A percentile compares a stretch with the other conserved stretches of the same genome.
These are phyloP conservation scores for Pristiophorus japonicus DNA, from an alignment of 2,113 vertebrate species.

Conservation along the genomic window DNA sequence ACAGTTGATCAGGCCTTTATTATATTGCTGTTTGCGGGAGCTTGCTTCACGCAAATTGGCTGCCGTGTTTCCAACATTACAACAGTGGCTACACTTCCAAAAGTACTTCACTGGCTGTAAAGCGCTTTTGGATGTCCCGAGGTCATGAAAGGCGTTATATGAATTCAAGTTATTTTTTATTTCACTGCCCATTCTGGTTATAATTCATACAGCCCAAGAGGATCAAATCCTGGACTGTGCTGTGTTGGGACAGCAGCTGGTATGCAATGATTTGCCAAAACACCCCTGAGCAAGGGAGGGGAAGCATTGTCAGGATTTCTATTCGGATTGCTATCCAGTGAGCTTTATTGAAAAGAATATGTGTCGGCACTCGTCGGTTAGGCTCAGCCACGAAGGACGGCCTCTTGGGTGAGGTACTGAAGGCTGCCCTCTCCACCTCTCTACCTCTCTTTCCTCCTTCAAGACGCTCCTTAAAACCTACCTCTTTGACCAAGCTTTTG, in stretches of 20 bases:
- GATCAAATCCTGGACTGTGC: background rate
- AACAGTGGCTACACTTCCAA: background rate
- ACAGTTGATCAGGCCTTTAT: background rate
- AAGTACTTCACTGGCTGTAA: background rate
- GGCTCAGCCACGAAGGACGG: no score
- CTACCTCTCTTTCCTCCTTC: no score
- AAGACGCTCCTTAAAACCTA: no score
- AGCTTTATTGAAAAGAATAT: background rate
- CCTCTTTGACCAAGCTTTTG: no score
- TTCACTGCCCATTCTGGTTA: background rate
- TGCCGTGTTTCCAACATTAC: background rate
- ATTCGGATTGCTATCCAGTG: background rate
- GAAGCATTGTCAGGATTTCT: background rate
- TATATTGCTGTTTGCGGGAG: background rate
- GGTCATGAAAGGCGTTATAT: background rate
- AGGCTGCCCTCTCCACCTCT: no score
- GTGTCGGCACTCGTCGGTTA: background rate
- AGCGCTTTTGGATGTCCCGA: background rate
- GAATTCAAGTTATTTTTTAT: background rate
- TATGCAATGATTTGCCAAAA: background rate
- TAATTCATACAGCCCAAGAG: no score
- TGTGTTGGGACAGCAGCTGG: background rate
- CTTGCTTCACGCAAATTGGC: background rate
- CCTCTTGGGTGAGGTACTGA: background rate
- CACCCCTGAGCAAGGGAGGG: no score